Conservation (phyloP, 2,113 vertebrate species). For the Aegithalos caudatus region DNA sequence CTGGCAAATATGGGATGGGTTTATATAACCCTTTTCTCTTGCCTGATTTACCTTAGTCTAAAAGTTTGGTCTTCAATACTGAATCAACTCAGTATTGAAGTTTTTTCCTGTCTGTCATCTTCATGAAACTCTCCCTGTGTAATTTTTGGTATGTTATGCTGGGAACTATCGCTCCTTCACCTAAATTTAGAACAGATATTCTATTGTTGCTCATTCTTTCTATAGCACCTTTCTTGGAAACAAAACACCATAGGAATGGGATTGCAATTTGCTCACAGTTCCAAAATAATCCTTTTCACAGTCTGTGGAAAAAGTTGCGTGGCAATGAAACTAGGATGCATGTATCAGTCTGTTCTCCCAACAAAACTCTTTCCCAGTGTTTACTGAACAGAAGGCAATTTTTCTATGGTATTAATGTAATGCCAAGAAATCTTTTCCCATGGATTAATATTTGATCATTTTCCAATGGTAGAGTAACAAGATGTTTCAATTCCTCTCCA, state of each 20-base stretch:
- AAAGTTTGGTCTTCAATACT: background rate
- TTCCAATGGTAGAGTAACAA: background rate
- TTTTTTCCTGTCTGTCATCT: background rate
- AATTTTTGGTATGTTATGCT: background rate
- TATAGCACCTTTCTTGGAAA: background rate
- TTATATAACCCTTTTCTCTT: background rate
- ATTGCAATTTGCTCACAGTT: background rate
- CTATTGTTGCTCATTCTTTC: background rate
- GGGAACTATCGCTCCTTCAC: background rate
- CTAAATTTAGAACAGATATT: background rate
- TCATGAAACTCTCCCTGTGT: background rate
- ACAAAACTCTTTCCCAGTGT: background rate
- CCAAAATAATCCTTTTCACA: background rate
- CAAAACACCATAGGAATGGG: background rate
- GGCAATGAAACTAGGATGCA: background rate
- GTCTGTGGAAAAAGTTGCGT: background rate
- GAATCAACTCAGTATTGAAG: background rate
- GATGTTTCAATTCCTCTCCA: background rate
- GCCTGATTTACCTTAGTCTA: background rate
- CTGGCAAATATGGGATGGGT: background rate
- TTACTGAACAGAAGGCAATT: background rate
- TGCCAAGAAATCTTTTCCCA: background rate
- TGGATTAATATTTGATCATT: background rate
- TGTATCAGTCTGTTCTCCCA: background rate
- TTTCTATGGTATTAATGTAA: background rate